phyloP scores from a whole-genome alignment of 2,797 vertebrate species.

The Lepidocolaptes lacrymiger region DNA sequence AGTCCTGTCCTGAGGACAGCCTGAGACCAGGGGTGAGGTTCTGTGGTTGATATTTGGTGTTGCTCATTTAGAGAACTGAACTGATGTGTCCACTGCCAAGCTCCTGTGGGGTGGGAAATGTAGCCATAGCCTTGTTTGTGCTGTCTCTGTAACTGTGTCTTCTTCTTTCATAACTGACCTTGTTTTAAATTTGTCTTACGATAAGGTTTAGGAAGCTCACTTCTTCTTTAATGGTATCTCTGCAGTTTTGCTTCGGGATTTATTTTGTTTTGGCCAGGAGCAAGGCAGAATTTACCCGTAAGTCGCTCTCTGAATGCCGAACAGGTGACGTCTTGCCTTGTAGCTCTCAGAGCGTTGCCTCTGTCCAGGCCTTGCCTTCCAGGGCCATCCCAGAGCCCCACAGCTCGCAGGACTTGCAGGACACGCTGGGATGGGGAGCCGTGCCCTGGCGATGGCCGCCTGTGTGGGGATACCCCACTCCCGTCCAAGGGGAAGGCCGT shows the following conservation, averaged over 20 bases:
- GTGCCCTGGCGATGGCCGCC: rapidly evolving
- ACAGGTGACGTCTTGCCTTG: neutral
- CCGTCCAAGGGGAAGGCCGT: rapidly evolving
- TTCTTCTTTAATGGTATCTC: neutral
- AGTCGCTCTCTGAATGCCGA: neutral
- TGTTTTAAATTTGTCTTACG: constrained; percentile 1
- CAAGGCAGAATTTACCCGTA: neutral
- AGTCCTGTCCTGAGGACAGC: neutral
- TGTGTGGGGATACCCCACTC: rapidly evolving
- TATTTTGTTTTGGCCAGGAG: neutral
- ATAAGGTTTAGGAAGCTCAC: neutral
- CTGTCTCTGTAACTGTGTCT: neutral
- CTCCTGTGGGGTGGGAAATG: neutral
- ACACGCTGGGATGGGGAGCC: neutral
- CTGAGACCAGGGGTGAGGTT: neutral
- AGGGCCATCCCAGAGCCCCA: neutral
- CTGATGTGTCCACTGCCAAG: neutral
- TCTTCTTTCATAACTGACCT: neutral
- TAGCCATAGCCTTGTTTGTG: neutral
- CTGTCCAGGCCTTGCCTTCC: rapidly evolving
- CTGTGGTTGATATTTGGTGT: neutral
- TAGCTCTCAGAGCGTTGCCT: neutral
- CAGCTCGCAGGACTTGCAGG: rapidly evolving
- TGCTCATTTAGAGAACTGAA: neutral
- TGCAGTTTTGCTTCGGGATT: neutral